Conservation (phyloP, 2,797 vertebrate species). For the Poecilia wingei region DNA sequence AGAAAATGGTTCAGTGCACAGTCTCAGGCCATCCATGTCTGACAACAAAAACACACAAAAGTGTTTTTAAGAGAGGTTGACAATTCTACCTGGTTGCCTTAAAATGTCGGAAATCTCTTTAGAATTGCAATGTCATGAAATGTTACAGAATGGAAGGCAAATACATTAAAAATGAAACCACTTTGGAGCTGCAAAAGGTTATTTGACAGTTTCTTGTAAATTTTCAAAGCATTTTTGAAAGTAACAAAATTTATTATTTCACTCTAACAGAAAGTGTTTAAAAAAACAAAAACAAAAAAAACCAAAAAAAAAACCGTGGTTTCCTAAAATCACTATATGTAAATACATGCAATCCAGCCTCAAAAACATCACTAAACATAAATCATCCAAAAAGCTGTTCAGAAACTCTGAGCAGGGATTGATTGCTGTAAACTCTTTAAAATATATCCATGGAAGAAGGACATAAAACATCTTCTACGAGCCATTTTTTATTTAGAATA, state of each 20-base stretch:
- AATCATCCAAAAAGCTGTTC: not conserved
- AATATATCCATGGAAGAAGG: not conserved
- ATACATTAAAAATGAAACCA: conserved; percentile 1
- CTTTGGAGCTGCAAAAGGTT: not conserved
- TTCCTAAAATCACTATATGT: not conserved
- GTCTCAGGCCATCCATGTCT: conserved; percentile 41
- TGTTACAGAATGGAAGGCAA: not conserved
- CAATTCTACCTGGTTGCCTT: conserved; percentile 39
- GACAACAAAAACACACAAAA: conserved; percentile 34
- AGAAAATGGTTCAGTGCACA: conserved; percentile 42
- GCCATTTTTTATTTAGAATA: not conserved
- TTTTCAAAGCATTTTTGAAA: not conserved
- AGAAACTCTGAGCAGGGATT: not conserved
- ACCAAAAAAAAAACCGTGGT: not conserved
- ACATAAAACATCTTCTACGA: not conserved
- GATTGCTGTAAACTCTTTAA: not conserved
- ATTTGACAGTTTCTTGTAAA: not conserved
- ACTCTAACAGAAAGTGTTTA: not conserved
- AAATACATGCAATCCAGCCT: too few species aligned
- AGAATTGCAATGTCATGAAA: conserved; percentile 34
- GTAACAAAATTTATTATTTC: not conserved
- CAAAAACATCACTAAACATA: not conserved
- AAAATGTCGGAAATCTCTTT: conserved; percentile 40
- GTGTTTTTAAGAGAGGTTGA: conserved; percentile 52
- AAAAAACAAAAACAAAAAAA: too few species aligned